Evolutionary conservation across 2,888 invertebrate genomes (phyloP).

Genomic region (Drosophila paucipuncta): DNA sequence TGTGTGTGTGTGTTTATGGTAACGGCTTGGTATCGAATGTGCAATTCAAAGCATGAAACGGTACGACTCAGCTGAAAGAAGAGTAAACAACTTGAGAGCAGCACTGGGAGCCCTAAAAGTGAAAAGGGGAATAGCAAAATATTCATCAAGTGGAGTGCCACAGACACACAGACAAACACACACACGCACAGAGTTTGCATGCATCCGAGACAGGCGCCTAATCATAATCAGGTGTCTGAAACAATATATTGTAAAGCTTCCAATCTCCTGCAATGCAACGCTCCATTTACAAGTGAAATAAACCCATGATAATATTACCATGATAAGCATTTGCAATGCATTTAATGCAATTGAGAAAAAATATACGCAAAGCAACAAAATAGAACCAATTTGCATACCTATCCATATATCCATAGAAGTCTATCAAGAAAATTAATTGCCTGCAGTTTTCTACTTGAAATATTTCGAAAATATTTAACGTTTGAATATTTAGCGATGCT

Average conservation of each 20-base stretch:
- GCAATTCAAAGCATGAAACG: constrained; percentile 18
- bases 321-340: not conserved
- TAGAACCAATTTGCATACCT: not conserved
- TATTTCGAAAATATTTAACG: not conserved
- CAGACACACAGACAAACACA: not conserved
- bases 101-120: not conserved
- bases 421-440: not conserved
- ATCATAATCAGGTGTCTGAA: constrained; percentile 7
- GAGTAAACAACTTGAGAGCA: constrained; percentile 12
- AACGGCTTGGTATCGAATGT: constrained; percentile 9
- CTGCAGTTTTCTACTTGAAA: not conserved
- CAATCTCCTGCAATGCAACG: not conserved
- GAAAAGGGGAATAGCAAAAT: not conserved
- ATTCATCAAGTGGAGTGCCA: not conserved
- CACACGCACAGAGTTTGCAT: not conserved
- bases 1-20: not conserved
- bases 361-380: not conserved
- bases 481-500: not conserved
- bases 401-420: not conserved
- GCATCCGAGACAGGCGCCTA: not conserved
- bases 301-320: not conserved
- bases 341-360: not conserved
- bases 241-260: not conserved
- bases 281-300: not conserved
- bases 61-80: constrained; percentile 44